A percentile compares a stretch with the other conserved stretches of the same genome.
These are phyloP conservation scores for Buceros bicornis DNA, from an alignment of 2,797 vertebrate genomes.

Conservation along the genomic window DNA sequence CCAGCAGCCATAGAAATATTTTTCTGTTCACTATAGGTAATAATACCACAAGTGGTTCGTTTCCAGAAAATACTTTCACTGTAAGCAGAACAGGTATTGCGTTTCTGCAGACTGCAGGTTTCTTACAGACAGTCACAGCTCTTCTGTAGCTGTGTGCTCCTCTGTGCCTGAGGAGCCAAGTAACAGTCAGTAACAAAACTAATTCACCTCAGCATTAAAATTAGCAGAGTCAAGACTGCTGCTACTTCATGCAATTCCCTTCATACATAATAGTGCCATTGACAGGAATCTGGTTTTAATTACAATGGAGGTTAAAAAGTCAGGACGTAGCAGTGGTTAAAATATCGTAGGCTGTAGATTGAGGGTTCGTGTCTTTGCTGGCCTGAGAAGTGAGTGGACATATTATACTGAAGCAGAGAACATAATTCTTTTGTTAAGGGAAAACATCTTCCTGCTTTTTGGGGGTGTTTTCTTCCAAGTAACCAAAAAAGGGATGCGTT, in stretches of 20 bases:
- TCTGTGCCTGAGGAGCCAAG: neutral
- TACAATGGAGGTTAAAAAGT: neutral
- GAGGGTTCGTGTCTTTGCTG: neutral
- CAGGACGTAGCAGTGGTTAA: neutral
- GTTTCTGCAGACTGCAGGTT: neutral
- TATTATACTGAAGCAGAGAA: neutral
- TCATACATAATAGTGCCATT: accelerated
- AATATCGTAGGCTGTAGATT: neutral
- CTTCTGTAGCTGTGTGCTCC: neutral
- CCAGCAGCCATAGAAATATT: neutral
- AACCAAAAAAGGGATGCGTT: accelerated
- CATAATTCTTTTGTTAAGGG: neutral
- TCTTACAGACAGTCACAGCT: neutral
- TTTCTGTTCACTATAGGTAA: neutral
- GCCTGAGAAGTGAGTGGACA: neutral
- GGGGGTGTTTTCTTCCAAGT: neutral
- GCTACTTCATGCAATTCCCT: neutral
- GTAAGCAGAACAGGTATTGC: neutral
- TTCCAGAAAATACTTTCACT: neutral
- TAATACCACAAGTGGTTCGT: neutral
- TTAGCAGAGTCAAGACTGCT: neutral
- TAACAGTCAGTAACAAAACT: neutral
- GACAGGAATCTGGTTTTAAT: neutral
- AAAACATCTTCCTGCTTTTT: neutral
- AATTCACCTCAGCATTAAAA: neutral